Percentiles rank a stretch among this genome's conserved stretches.
phyloP scores from a whole-genome alignment of 2,888 invertebrate species.

The Trichogramma evanescens region DNA sequence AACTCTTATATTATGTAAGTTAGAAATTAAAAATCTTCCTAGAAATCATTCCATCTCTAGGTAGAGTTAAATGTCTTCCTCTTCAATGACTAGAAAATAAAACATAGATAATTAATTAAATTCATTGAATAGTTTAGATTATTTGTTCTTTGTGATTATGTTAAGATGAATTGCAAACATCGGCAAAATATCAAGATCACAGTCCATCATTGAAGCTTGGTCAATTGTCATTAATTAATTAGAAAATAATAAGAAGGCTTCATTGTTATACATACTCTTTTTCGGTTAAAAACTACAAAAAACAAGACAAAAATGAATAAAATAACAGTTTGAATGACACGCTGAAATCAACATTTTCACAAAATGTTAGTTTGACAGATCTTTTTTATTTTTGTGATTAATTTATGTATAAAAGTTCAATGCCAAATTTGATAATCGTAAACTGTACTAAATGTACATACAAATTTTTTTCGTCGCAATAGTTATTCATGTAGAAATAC shows the following conservation, averaged over 20 bases:
- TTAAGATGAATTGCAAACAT: not conserved
- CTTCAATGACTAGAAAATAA: conserved; percentile 17
- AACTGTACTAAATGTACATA: no score
- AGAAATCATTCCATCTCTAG: conserved; percentile 11
- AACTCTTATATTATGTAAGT: conserved; percentile 5
- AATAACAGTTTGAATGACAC: no score
- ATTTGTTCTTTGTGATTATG: not conserved
- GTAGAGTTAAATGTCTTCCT: conserved; percentile 10
- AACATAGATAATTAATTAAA: conserved; percentile 3
- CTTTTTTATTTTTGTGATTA: no score
- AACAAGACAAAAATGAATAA: no score
- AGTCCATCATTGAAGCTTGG: not conserved
- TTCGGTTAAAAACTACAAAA: conserved; percentile 11
- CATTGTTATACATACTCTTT: conserved; percentile 16
- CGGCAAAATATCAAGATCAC: not conserved
- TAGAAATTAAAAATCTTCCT: conserved; percentile 5
- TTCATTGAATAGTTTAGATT: not conserved
- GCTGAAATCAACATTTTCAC: no score
- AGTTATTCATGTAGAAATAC: not conserved
- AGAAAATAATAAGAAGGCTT: conserved; percentile 6
- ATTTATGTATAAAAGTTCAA: no score
- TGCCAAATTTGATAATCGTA: no score
- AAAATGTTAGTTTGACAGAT: no score
- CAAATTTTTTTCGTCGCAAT: no score
- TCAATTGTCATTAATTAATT: not conserved